Percentiles rank a stretch among this genome's conserved stretches.
These are phyloP conservation scores for Gobio occitaniae DNA, from an alignment of 2,797 vertebrate genomes.

Conservation along the genomic window DNA sequence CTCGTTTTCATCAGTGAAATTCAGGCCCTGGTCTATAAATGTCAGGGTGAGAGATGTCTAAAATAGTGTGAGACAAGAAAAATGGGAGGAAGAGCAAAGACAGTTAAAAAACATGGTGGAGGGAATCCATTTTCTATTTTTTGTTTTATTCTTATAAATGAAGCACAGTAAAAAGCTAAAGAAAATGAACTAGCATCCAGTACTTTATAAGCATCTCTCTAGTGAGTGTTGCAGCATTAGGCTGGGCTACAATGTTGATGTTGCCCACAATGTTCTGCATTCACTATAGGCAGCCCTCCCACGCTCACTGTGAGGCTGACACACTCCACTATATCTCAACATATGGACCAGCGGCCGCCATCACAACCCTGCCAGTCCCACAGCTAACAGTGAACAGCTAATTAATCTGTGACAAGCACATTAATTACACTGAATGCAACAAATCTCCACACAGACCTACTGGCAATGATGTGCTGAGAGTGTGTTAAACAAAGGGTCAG, in stretches of 20 bases:
- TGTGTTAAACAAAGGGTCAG: neutral
- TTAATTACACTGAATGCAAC: constrained; percentile 61
- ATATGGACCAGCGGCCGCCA: constrained; percentile 43
- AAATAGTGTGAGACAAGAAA: neutral
- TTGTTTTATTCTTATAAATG: neutral
- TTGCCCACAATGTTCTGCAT: neutral
- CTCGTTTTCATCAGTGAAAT: no score
- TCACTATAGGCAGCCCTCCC: constrained; percentile 52
- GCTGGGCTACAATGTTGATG: neutral
- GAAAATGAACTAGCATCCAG: neutral
- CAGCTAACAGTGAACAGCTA: constrained; percentile 18
- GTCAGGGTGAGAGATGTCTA: neutral
- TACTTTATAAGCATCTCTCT: neutral
- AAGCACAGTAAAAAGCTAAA: neutral
- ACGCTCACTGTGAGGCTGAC: constrained; percentile 47
- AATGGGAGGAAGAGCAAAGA: neutral
- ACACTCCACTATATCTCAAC: constrained; percentile 23
- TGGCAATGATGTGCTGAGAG: constrained; percentile 33
- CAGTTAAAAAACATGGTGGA: neutral
- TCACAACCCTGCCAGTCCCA: constrained; percentile 60
- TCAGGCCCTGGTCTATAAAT: no score
- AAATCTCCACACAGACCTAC: constrained; percentile 41
- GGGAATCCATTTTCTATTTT: neutral
- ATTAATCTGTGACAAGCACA: constrained; percentile 56
- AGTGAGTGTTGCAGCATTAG: neutral